A percentile compares a stretch with the other conserved stretches of the same genome.
Evolutionary conservation across 2,797 vertebrate species (phyloP).

Genomic region (Sparus aurata): DNA sequence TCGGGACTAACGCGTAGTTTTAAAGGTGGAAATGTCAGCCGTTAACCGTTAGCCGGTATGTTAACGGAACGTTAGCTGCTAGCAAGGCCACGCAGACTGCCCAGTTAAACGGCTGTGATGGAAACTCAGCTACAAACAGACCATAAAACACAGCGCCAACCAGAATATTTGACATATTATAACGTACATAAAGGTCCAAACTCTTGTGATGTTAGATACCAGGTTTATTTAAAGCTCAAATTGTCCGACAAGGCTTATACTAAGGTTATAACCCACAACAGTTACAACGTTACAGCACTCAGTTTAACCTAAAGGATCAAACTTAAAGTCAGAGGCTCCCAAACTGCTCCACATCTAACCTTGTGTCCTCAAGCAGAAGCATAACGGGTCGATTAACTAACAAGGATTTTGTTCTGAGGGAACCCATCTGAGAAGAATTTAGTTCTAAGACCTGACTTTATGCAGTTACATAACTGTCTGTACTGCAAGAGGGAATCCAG

Average conservation of each 20-base stretch:
- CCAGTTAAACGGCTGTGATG: slow-evolving; percentile 26
- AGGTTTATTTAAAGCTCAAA: not conserved
- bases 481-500: slow-evolving; percentile 16
- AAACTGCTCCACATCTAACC: not conserved
- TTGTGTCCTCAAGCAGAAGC: not conserved
- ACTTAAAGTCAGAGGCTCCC: not conserved
- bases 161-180: too few species aligned
- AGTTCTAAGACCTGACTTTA: slow-evolving; percentile 23
- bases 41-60: slow-evolving; percentile 58
- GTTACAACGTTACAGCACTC: not conserved
- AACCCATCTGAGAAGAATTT: slow-evolving; percentile 7
- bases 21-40: slow-evolving; percentile 24
- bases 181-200: not conserved
- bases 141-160: not conserved
- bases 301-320: not conserved
- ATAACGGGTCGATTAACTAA: not conserved
- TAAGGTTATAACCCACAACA: not conserved
- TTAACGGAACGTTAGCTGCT: slow-evolving; percentile 65
- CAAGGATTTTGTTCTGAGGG: not conserved
- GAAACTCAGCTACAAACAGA: not conserved
- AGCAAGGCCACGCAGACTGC: slow-evolving; percentile 73
- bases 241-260: not conserved
- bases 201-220: not conserved
- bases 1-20: not conserved
- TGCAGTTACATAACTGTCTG: slow-evolving; percentile 42